phyloP scores from a whole-genome alignment of 1,140 invertebrate genomes.

The Heliconius congener region DNA sequence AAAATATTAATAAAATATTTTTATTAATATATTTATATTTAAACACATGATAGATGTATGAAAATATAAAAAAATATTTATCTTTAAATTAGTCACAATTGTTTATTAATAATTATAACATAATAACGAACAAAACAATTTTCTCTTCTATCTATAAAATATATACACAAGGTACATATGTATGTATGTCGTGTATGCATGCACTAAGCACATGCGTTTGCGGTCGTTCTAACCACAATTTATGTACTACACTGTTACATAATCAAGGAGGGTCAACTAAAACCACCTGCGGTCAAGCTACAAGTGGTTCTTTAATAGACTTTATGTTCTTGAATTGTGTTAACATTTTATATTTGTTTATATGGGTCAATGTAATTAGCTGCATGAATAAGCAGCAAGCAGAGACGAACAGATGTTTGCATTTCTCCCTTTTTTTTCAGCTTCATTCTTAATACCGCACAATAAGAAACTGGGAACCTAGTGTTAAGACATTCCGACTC shows the following conservation, averaged over 20 bases:
- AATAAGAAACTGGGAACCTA: neutral
- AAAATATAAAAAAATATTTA: neutral
- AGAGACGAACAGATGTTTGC: no score
- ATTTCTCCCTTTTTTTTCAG: neutral
- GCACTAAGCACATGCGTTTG: slow-evolving; percentile 11
- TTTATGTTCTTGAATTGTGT: slow-evolving; percentile 1
- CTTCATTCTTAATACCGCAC: neutral
- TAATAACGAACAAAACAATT: neutral
- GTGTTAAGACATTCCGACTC: no score
- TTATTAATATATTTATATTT: neutral
- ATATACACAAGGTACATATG: neutral
- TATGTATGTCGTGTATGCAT: slow-evolving; percentile 1
- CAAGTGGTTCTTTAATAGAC: slow-evolving; percentile 15
- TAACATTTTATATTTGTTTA: neutral
- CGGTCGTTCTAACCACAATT: slow-evolving; percentile 16
- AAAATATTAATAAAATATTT: neutral
- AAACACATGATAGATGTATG: neutral
- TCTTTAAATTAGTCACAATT: no score
- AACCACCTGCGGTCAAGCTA: slow-evolving; percentile 18
- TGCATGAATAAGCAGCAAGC: no score
- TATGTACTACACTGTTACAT: slow-evolving; percentile 16
- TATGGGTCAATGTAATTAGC: neutral
- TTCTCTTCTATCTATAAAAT: neutral
- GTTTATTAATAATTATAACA: no score
- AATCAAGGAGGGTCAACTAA: slow-evolving; percentile 20